Evolutionary conservation across 2,113 vertebrate species (phyloP), one percentile per base, ranked within the genome.

Genomic region (Neodontobutis hainanensis): DNA sequence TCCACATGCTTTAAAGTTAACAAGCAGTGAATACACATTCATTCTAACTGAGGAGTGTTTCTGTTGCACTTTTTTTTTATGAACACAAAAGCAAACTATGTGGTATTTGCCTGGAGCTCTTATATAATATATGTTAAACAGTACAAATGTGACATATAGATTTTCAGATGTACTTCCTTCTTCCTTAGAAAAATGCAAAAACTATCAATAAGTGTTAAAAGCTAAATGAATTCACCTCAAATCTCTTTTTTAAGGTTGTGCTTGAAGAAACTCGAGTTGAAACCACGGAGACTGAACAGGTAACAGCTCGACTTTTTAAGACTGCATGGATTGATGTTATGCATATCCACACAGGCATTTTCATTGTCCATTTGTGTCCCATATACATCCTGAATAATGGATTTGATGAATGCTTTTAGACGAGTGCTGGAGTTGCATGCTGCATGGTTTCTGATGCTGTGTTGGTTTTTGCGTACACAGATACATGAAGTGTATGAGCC

Each of bases 401-500:
- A 4, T 55, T 12, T 55, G 5, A 55, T 55, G 14, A 38, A 34
- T 34, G 8, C 5, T 40, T 2, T 55, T 27, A 27, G 19, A 27
- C 3, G 19, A 27, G 19, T 27, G 19, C 19, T 43, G 6, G 42
- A 58, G 35, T 57, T 46, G 70, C 56, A 71, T 64, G 73, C 32
- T 78, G 73, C 61, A 65, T 61, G 62, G 7, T 50, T 15, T 35
- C 4, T 48, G 65, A 74, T 76, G 11, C 16, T 70, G 51, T 77
- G 51, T 42, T 78, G 69, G 66, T 42, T 49, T 63, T 76, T 56
- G 73, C 69, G 62, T 38, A 62, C 61, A 67, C 65, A 87, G 87
- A 85, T 68, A 11, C 66, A 11, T 15, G 65, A 62, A n/a, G 69
- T 68, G 58, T 73, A 46, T 16, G 67, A 77, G 55, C n/a, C 65